Base-by-base conservation (phyloP, 2,888 invertebrate species). In the Pristionchus japonicus region DNA sequence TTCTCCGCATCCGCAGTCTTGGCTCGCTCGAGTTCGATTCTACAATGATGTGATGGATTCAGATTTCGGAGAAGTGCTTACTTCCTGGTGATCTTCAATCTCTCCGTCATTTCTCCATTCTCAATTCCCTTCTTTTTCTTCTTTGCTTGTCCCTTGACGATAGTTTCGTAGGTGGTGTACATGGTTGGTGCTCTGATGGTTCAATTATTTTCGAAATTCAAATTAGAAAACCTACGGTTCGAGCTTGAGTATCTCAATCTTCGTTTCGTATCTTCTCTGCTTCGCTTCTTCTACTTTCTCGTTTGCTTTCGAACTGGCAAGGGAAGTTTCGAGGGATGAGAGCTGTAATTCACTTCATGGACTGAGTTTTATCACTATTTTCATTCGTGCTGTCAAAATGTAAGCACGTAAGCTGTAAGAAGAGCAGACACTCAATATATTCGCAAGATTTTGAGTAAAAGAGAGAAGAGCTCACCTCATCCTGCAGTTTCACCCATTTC, bases 381-480 rank as follows among this genome's bases (percentile, higher is more conserved):
- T n/a, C n/a, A n/a, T n/a, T n/a, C n/a, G n/a, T n/a, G n/a, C n/a
- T n/a, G n/a, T n/a, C n/a, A n/a, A n/a, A n/a, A n/a, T n/a, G n/a
- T n/a, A n/a, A n/a, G n/a, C n/a, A n/a, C n/a, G n/a, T n/a, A n/a
- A n/a, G n/a, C n/a, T n/a, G n/a, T n/a, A n/a, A n/a, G n/a, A n/a
- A n/a, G n/a, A n/a, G n/a, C n/a, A n/a, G 47, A 47, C 13, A 9
- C 47, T 57, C 9, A 23, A 9, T 57, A 57, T 57, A 40, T 70
- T 34, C 4, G 43, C n/a, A 20, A 77, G 23, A 6, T 11, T 47
- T 47, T 52, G 23, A 49, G 15, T 0, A 49, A 0, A 49, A 47
- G n/a, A n/a, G n/a, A n/a, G n/a, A n/a, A n/a, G n/a, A n/a, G 17
- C 85, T 85, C 15, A 86, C 86, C 40, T 86, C 86, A 70, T 86